A percentile compares a stretch with the other conserved stretches of the same genome.
phyloP scores from a whole-genome alignment of 2,113 vertebrate species.

The Aepyceros melampus region DNA sequence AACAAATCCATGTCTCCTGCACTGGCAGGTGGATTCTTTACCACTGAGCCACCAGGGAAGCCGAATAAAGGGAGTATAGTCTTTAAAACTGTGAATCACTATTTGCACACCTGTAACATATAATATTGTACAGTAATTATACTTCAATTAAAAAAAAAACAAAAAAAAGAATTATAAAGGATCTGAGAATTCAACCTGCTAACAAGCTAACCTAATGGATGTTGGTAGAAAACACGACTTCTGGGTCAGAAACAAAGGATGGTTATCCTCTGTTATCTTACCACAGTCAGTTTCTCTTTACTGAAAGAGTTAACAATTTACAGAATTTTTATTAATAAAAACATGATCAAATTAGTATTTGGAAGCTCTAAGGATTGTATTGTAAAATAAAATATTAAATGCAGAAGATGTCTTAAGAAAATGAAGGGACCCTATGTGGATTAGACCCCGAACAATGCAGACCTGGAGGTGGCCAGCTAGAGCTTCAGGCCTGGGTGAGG shows the following conservation, averaged over 20 bases:
- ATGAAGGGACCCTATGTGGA: not conserved
- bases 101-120: not conserved
- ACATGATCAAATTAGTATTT: not conserved
- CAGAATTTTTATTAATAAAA: not conserved
- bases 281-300: not conserved
- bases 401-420: not conserved
- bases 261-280: not conserved
- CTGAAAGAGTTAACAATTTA: not conserved
- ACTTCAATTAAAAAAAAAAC: not conserved
- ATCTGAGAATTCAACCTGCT: not conserved
- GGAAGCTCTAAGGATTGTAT: not conserved
- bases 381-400: not conserved
- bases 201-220: not conserved
- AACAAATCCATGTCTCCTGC: not conserved
- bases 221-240: not conserved
- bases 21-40: not conserved
- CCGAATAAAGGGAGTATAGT: fast-evolving
- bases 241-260: not conserved
- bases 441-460: not conserved
- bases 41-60: not conserved
- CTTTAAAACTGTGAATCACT: not conserved
- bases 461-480: not conserved
- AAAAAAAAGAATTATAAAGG: not conserved
- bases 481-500: not conserved
- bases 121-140: not conserved